Evolutionary conservation across 2,113 vertebrate species (phyloP).

Genomic region (Aix galericulata): DNA sequence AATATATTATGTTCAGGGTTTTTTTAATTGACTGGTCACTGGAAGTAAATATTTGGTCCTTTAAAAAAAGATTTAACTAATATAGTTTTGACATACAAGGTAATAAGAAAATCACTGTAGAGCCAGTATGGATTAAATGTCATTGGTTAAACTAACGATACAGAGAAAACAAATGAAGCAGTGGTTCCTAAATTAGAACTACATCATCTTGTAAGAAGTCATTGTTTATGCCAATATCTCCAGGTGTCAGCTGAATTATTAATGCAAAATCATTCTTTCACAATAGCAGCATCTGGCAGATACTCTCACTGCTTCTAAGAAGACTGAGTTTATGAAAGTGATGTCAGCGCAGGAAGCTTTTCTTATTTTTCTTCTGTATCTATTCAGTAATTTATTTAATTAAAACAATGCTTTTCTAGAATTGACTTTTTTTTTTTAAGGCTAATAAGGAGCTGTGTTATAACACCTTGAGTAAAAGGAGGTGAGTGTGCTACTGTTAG

Average conservation of each 20-base stretch:
- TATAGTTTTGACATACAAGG: neutral
- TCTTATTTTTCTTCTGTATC: slow-evolving; percentile 57
- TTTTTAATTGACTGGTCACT: neutral
- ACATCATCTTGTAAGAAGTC: slow-evolving; percentile 90
- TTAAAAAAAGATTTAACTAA: slow-evolving; percentile 15
- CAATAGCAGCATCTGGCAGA: slow-evolving; percentile 81
- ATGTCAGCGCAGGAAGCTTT: slow-evolving; percentile 69
- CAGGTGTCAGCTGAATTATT: slow-evolving; percentile 90
- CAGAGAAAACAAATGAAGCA: slow-evolving; percentile 79
- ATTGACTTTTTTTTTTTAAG: neutral
- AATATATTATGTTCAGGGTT: neutral
- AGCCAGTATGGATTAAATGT: slow-evolving; percentile 65
- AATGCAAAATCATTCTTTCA: slow-evolving; percentile 77
- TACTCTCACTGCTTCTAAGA: slow-evolving; percentile 62
- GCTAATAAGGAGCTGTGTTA: neutral
- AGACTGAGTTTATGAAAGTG: slow-evolving; percentile 57
- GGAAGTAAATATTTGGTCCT: slow-evolving; percentile 21
- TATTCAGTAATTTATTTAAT: neutral
- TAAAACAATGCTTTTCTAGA: slow-evolving; percentile 12
- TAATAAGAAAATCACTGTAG: slow-evolving; percentile 59
- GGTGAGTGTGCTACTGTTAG: neutral
- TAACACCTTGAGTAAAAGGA: neutral
- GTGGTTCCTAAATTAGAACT: slow-evolving; percentile 88
- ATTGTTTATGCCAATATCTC: slow-evolving; percentile 93
- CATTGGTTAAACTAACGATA: slow-evolving; percentile 74